Conservation (phyloP, 2,797 vertebrate species). For the Fistularia commersonii region DNA sequence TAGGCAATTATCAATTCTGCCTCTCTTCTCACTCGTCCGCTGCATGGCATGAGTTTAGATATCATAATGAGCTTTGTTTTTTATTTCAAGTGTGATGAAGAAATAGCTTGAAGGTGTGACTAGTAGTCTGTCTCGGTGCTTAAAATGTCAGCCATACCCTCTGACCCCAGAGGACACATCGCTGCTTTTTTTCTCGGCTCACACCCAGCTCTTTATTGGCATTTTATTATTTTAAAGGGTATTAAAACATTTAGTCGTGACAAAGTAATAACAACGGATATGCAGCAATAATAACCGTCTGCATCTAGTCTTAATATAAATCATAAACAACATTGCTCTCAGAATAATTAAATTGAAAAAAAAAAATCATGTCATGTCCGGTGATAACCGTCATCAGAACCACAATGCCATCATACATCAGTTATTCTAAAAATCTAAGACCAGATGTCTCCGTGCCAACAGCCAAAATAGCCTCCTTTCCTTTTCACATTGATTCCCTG, state of each 20-base stretch:
- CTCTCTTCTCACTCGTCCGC: no score
- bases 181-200: slow-evolving; percentile 7
- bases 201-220: slow-evolving; percentile 14
- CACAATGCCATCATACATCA: slow-evolving; percentile 52
- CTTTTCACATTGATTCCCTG: slow-evolving; percentile 65
- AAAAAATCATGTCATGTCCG: background rate
- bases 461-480: slow-evolving; percentile 56
- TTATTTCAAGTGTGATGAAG: no score
- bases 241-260: slow-evolving; percentile 9
- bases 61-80: no score
- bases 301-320: no score
- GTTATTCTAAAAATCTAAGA: slow-evolving; percentile 48
- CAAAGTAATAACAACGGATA: slow-evolving; percentile 10
- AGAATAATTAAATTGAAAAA: background rate
- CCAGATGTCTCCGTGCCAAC: slow-evolving; percentile 66
- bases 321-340: background rate
- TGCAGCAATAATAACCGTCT: background rate
- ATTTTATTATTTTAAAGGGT: slow-evolving; percentile 15
- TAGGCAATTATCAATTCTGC: no score
- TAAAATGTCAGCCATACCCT: no score
- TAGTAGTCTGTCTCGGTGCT: no score
- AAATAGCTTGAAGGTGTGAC: no score
- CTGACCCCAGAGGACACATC: slow-evolving; percentile 19
- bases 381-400: slow-evolving; percentile 71
- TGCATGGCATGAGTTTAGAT: no score